These are phyloP conservation scores for Colistium nudipinnis DNA, from an alignment of 2,113 vertebrate species.

Conservation along the genomic window DNA sequence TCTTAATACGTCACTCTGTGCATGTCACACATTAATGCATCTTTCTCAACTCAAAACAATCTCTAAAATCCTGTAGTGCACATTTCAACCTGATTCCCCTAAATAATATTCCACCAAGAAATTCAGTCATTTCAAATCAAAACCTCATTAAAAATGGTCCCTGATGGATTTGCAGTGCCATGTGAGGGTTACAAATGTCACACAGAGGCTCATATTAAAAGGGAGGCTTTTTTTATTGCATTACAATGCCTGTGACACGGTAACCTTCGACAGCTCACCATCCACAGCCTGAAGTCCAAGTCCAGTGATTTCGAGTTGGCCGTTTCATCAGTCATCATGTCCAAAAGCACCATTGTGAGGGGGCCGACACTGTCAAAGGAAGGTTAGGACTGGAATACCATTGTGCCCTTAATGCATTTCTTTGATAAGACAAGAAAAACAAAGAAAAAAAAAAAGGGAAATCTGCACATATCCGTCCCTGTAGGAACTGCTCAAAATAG, in stretches of 20 bases:
- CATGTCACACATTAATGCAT: neutral
- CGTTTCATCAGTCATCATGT: conserved; percentile 73
- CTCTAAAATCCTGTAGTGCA: conserved; percentile 5
- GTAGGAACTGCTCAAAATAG: conserved; percentile 47
- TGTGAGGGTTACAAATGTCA: conserved; percentile 49
- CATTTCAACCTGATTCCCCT: conserved; percentile 2
- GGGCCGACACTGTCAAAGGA: conserved; percentile 60
- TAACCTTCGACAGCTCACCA: conserved; percentile 69
- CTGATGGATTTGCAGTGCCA: conserved; percentile 49
- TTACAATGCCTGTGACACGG: conserved; percentile 53
- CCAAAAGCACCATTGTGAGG: conserved; percentile 67
- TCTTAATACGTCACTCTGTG: conserved; percentile 1
- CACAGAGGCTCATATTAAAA: conserved; percentile 36
- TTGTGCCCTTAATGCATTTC: conserved; percentile 65
- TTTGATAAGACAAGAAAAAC: conserved; percentile 62
- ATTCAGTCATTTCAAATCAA: conserved; percentile 40
- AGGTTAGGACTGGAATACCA: conserved; percentile 55
- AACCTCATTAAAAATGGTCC: conserved; percentile 55
- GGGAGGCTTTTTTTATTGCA: conserved; percentile 37
- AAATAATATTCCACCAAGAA: conserved; percentile 15
- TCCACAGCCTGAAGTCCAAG: conserved; percentile 57
- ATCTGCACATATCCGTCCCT: conserved; percentile 20
- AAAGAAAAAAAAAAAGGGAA: neutral
- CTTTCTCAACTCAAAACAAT: too few relatives aligned
- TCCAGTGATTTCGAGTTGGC: conserved; percentile 72